Conservation (phyloP, 2,113 vertebrate genomes). For the Cranoglanis bouderius region DNA sequence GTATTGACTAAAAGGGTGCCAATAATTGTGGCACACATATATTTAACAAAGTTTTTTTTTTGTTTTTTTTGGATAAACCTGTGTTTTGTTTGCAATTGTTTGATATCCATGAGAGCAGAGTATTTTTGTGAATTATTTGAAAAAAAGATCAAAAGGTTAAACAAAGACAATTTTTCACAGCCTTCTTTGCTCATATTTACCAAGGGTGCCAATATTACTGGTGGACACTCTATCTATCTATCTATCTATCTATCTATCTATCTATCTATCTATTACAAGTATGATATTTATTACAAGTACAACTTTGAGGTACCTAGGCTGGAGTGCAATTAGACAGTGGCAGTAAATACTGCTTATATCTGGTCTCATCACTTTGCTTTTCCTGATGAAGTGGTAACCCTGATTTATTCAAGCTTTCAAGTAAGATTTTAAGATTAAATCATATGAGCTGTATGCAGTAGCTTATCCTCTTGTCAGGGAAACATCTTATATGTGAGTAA, state of each 20-base stretch:
- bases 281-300: not conserved
- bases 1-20: no score
- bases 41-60: no score
- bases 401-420: not conserved
- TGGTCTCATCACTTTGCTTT: not conserved
- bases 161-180: no score
- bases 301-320: not conserved
- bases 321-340: slow-evolving; percentile 1
- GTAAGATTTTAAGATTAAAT: not conserved
- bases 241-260: not conserved
- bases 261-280: not conserved
- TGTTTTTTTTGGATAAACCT: no score
- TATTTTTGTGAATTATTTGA: no score
- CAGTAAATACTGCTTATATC: not conserved
- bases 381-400: not conserved
- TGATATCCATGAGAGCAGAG: no score
- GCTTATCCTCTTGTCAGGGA: not conserved
- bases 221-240: no score
- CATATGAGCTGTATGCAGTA: not conserved
- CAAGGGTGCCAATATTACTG: no score
- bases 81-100: no score
- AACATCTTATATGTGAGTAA: not conserved
- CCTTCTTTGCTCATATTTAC: no score
- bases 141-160: no score
- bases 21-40: no score